Percentiles rank a stretch among this genome's conserved stretches.
Evolutionary conservation across 2,113 vertebrate species (phyloP).

Genomic region (Prolemur simus): DNA sequence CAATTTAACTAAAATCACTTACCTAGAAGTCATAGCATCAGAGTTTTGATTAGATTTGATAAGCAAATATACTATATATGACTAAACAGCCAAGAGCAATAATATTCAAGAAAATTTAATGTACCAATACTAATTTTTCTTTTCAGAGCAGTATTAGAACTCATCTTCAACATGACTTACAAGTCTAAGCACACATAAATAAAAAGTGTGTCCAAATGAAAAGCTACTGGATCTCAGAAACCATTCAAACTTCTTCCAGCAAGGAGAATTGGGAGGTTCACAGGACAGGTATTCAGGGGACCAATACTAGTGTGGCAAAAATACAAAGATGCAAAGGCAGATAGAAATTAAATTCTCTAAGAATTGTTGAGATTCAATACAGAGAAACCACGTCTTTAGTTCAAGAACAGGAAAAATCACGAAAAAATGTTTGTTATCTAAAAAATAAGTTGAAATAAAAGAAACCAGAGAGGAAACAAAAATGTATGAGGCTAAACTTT

Average conservation of each 20-base stretch:
- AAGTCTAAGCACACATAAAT: background rate
- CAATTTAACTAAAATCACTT: slow-evolving; percentile 23
- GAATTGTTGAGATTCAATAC: background rate
- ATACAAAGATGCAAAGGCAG: background rate
- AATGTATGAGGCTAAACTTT: background rate
- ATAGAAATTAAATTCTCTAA: background rate
- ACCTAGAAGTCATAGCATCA: background rate
- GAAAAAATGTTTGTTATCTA: background rate
- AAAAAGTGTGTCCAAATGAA: background rate
- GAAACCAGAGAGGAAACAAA: background rate
- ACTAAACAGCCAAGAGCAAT: background rate
- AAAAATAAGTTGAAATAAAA: background rate
- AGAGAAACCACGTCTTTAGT: background rate
- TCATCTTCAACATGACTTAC: background rate
- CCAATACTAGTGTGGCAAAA: background rate
- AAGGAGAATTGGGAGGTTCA: background rate
- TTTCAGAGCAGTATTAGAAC: background rate
- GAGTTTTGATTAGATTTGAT: slow-evolving; percentile 7
- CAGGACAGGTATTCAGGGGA: background rate
- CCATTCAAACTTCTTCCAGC: background rate
- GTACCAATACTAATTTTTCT: slow-evolving; percentile 28
- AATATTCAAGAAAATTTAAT: slow-evolving; percentile 26
- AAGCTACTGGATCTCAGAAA: slow-evolving; percentile 39
- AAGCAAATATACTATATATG: background rate
- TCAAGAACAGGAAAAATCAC: background rate